A percentile compares a stretch with the other conserved stretches of the same genome.
Conservation (phyloP, 2,113 vertebrate species). For the Prochilodus magdalenae region DNA sequence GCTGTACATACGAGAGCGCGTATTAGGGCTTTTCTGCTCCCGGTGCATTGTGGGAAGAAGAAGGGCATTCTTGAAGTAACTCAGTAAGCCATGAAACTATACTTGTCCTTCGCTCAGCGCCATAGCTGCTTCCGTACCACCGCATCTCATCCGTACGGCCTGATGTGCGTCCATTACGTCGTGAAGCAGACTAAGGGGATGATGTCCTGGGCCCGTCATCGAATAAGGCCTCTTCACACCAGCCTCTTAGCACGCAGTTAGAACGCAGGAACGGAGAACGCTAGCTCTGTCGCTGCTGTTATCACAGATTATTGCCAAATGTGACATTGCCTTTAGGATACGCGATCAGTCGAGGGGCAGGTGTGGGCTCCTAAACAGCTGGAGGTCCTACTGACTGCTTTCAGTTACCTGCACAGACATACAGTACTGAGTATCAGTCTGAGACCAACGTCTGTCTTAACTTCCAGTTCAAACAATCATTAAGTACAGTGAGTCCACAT, state of each 20-base stretch:
- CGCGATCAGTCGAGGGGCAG: neutral
- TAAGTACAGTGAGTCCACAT: too few species aligned
- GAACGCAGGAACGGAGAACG: neutral
- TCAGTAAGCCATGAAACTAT: constrained; percentile 52
- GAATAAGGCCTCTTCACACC: neutral
- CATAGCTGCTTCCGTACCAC: constrained; percentile 28
- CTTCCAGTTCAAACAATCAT: too few species aligned
- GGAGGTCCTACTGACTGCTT: neutral
- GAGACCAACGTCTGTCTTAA: too few species aligned
- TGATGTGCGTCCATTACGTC: neutral
- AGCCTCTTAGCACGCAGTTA: neutral
- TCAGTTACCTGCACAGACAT: constrained; percentile 16
- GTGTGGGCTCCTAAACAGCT: neutral
- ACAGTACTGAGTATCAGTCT: too few species aligned
- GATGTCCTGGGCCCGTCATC: neutral
- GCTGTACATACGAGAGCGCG: constrained; percentile 20
- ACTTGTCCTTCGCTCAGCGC: constrained; percentile 30
- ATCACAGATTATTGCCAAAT: constrained; percentile 23
- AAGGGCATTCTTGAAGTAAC: constrained; percentile 25
- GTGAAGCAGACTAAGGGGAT: neutral
- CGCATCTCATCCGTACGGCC: constrained; percentile 17
- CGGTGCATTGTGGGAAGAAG: constrained; percentile 11
- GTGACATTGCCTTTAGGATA: constrained; percentile 24
- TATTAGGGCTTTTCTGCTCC: constrained; percentile 21
- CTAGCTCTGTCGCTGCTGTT: neutral